Percentiles rank a stretch among this genome's conserved stretches.
Evolutionary conservation across 2,888 invertebrate genomes (phyloP).

Genomic region (Branchellion lobata): DNA sequence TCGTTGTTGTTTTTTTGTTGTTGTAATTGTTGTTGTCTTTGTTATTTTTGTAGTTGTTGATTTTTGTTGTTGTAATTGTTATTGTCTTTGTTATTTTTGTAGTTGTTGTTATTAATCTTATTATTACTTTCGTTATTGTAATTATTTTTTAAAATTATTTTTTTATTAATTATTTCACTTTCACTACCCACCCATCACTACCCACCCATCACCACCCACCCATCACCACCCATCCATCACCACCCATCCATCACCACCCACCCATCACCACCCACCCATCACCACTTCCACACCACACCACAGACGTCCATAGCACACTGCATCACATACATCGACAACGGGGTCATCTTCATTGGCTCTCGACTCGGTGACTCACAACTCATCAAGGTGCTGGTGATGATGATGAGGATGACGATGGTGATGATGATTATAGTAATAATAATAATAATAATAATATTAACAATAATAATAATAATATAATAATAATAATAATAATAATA

Average conservation of each 20-base stretch:
- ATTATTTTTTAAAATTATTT: background rate
- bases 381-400: slow-evolving; percentile 65
- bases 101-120: background rate
- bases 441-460: background rate
- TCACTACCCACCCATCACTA: background rate
- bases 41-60: background rate
- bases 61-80: background rate
- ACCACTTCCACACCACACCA: slow-evolving; percentile 49
- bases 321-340: slow-evolving; percentile 95
- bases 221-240: no score
- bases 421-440: background rate
- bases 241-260: background rate
- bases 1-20: slow-evolving; percentile 52
- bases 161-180: background rate
- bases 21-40: background rate
- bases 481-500: background rate
- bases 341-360: slow-evolving; percentile 90
- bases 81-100: background rate
- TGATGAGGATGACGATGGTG: no score
- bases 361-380: slow-evolving; percentile 94
- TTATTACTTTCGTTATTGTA: background rate
- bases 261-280: background rate
- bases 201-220: background rate
- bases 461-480: no score
- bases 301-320: slow-evolving; percentile 82